These are phyloP conservation scores for Bubalus kerabau DNA, from an alignment of 2,113 vertebrate species.

Conservation along the genomic window DNA sequence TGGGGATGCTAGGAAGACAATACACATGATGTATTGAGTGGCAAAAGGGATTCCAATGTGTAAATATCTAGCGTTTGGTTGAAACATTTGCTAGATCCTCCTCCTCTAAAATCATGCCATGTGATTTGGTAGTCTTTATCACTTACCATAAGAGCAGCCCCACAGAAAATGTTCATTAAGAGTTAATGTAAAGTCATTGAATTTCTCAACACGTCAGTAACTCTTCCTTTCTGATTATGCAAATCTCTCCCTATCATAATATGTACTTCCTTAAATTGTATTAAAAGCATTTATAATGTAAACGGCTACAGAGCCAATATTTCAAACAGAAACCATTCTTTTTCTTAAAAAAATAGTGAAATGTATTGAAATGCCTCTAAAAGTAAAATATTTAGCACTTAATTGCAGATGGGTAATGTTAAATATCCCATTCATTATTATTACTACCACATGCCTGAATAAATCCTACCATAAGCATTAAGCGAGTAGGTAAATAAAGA, in stretches of 20 bases:
- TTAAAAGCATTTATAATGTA: conserved; percentile 69
- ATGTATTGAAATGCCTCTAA: conserved; percentile 64
- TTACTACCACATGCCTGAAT: conserved; percentile 60
- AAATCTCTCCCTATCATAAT: conserved; percentile 38
- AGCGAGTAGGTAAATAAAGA: conserved; percentile 71
- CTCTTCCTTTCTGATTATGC: conserved; percentile 50
- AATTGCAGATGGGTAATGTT: conserved; percentile 73
- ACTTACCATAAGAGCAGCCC: background rate
- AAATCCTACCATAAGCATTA: conserved; percentile 72
- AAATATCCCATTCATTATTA: conserved; percentile 70
- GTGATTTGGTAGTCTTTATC: background rate
- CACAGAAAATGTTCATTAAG: conserved; percentile 13
- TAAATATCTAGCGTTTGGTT: background rate
- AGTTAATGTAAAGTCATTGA: conserved; percentile 45
- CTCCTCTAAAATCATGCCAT: background rate
- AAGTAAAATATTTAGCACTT: conserved; percentile 76
- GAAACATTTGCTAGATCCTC: background rate
- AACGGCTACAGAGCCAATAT: conserved; percentile 51
- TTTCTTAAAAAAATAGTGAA: conserved; percentile 49
- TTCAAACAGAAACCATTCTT: conserved; percentile 58
- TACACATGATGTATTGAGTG: background rate
- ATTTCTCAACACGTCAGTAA: conserved; percentile 36
- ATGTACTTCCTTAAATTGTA: conserved; percentile 50
- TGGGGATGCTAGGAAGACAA: background rate
- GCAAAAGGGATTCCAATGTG: background rate